A percentile compares a stretch with the other conserved stretches of the same genome.
These are phyloP conservation scores for Nasonia oneida DNA, from an alignment of 2,888 invertebrate species.

Conservation along the genomic window DNA sequence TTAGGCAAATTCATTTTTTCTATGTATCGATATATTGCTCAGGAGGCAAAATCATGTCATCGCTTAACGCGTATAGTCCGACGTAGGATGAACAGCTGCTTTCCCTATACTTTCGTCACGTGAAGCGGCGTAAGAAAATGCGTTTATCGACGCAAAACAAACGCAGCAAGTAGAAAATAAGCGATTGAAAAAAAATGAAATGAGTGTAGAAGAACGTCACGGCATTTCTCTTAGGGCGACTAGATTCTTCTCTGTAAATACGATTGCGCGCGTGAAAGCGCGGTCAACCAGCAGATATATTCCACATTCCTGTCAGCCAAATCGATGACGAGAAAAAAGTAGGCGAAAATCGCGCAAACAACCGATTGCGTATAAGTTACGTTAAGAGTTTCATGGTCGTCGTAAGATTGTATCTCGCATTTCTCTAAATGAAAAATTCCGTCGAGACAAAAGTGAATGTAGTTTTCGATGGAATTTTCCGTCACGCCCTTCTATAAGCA, in stretches of 20 bases:
- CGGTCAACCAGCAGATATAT: neutral
- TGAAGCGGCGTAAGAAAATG: neutral
- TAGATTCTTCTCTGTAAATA: constrained; percentile 37
- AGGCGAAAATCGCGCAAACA: neutral
- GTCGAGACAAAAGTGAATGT: constrained; percentile 29
- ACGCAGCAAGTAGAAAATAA: neutral
- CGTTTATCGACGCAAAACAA: neutral
- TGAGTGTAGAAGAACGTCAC: neutral
- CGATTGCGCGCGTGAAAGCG: constrained; percentile 8
- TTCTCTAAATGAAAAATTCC: neutral
- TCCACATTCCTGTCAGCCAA: constrained; percentile 19
- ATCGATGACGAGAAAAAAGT: too few species aligned
- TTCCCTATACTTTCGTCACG: neutral
- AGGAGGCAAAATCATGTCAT: constrained; percentile 1
- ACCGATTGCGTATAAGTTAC: neutral
- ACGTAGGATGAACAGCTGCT: neutral
- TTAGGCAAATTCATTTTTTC: neutral
- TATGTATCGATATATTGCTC: neutral
- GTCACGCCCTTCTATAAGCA: neutral
- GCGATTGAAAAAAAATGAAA: neutral
- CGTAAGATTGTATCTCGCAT: neutral
- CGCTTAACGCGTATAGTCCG: neutral
- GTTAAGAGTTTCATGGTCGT: neutral
- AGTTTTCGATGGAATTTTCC: neutral
- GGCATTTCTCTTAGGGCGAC: neutral